Evolutionary conservation across 2,113 vertebrate species (phyloP), one percentile per base, ranked within the genome.

Genomic region (Pedionomus torquatus): DNA sequence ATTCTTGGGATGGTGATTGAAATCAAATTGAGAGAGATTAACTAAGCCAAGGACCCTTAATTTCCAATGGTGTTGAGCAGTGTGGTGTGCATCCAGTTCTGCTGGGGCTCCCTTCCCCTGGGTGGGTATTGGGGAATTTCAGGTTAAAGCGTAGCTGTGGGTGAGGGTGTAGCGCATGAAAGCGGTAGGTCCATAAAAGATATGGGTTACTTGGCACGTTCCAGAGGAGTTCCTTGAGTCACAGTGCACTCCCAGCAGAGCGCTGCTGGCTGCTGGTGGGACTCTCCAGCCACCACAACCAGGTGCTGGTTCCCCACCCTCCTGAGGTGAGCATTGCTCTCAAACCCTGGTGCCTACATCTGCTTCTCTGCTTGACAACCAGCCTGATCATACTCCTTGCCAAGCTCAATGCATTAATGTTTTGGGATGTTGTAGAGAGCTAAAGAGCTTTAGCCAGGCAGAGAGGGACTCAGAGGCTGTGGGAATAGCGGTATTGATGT

Each of bases 191-290:
- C 39, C 1, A 0, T 25, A 33, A 44, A 25, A 44, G 46, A 24
- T 48, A 20, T 0, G 13, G 17, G 54, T 74, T 10, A 88, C 41
- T n/a, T n/a, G 48, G 21, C 10, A 5, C 6, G 0, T 48, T 69
- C 12, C 12, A 49, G 71, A 58, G 70, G 61, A 55, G 60, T n/a
- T 74, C 63, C 39, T 48, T 17, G 41, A 57, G 58, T 25, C 6
- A 0, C 4, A 11, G 39, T 41, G 7, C 65, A 14, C 44, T 25
- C 13, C 14, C 23, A 19, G 3, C 3, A 4, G 37, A 48, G 13
- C 4, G 13, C 24, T 28, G 16, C 41, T 39, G 35, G 19, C 43
- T 51, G 43, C 41, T 3, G 6, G 39, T 21, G 11, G 25, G 60
- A 57, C 26, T 26, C 37, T 63, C 18, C 33, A 39, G 37, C 68